These are phyloP conservation scores for Dasyurus viverrinus DNA, from an alignment of 2,113 vertebrate species.

Conservation along the genomic window DNA sequence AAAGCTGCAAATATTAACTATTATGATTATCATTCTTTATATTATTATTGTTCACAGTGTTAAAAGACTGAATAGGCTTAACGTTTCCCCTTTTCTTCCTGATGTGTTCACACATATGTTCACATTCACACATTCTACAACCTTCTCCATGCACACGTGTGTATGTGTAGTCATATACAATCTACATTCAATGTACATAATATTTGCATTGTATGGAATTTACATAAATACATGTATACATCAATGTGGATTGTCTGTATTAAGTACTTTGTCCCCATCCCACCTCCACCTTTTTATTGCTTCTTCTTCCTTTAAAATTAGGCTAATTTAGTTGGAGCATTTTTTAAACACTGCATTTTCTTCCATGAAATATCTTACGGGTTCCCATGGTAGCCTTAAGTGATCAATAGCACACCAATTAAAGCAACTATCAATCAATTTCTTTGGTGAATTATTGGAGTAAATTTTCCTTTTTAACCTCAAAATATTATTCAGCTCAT, in stretches of 20 bases:
- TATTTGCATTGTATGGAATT: background rate
- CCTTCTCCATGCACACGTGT: background rate
- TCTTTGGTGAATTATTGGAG: background rate
- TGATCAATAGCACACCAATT: background rate
- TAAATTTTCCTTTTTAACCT: background rate
- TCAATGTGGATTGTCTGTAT: background rate
- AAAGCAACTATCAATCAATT: background rate
- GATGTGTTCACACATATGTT: background rate
- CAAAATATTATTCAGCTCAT: background rate
- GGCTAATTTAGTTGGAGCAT: background rate
- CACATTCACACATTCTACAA: background rate
- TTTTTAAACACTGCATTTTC: background rate
- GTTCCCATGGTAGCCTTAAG: background rate
- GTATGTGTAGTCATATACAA: background rate
- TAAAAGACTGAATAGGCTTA: background rate
- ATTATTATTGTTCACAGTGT: background rate
- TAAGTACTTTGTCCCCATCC: background rate
- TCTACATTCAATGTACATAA: background rate
- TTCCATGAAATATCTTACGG: background rate
- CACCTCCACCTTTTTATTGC: background rate
- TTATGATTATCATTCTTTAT: background rate
- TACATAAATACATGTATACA: background rate
- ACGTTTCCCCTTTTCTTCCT: background rate
- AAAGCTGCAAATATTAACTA: background rate
- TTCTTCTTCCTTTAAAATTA: background rate